A percentile compares a stretch with the other conserved stretches of the same genome.
phyloP scores from a whole-genome alignment of 2,888 invertebrate species.

The Drosophila falleni region DNA sequence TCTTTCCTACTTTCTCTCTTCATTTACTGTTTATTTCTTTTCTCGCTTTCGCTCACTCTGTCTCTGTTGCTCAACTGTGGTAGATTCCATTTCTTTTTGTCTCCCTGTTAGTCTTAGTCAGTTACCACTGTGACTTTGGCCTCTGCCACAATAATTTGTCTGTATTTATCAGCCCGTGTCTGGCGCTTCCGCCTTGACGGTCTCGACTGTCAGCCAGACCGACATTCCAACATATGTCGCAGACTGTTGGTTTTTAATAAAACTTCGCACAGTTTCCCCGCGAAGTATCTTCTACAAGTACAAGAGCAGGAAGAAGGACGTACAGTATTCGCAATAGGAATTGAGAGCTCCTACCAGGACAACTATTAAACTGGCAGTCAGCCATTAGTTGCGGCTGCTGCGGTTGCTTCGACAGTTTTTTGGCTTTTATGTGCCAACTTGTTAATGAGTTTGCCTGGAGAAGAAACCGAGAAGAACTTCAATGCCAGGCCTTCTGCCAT shows the following conservation, averaged over 20 bases:
- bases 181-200: slow-evolving; percentile 60
- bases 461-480: slow-evolving; percentile 5
- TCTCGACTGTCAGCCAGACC: slow-evolving; percentile 21
- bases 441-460: slow-evolving; percentile 71
- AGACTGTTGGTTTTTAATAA: slow-evolving; percentile 76
- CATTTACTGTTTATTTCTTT: no score
- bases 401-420: slow-evolving; percentile 47
- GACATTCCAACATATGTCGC: slow-evolving; percentile 48
- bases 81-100: no score
- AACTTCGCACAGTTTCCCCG: slow-evolving; percentile 57
- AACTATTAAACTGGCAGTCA: slow-evolving; percentile 67
- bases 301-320: slow-evolving; percentile 18
- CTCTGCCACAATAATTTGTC: slow-evolving; percentile 54
- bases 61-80: no score
- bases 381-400: slow-evolving; percentile 73
- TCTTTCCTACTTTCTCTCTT: no score
- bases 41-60: no score
- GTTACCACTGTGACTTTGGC: slow-evolving; percentile 42
- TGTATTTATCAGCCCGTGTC: slow-evolving; percentile 69
- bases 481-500: slow-evolving; percentile 41
- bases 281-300: slow-evolving; percentile 26
- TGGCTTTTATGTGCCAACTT: slow-evolving; percentile 75
- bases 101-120: not conserved
- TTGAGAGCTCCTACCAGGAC: slow-evolving; percentile 34
- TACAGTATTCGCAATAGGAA: slow-evolving; percentile 53